Conservation (phyloP, 2,113 vertebrate species). For the Hemicordylus capensis region DNA sequence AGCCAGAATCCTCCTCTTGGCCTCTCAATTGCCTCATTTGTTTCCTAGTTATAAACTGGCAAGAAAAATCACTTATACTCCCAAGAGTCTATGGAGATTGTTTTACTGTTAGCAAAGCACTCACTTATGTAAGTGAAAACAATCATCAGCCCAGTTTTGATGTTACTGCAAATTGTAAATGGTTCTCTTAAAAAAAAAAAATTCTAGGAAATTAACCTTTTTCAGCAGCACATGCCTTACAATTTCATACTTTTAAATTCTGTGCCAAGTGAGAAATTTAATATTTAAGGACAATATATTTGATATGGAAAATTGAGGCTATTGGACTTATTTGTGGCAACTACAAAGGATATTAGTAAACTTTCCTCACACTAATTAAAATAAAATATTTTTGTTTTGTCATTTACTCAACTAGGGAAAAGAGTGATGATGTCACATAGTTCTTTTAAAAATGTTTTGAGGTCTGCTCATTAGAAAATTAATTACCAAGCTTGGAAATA, state of each 20-base stretch:
- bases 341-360: slow-evolving; percentile 21
- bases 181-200: background rate
- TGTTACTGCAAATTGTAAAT: background rate
- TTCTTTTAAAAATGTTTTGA: slow-evolving; percentile 56
- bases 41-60: background rate
- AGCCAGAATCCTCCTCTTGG: background rate
- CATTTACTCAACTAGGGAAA: slow-evolving; percentile 47
- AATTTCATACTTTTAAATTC: background rate
- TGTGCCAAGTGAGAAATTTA: background rate
- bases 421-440: slow-evolving; percentile 30
- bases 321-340: slow-evolving; percentile 20
- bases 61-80: background rate
- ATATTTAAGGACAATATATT: fast-evolving
- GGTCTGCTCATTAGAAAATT: slow-evolving; percentile 59
- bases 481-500: slow-evolving; percentile 62
- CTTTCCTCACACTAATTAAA: slow-evolving; percentile 47
- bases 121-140: background rate
- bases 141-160: background rate
- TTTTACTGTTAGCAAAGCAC: background rate
- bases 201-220: background rate
- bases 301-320: background rate
- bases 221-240: background rate
- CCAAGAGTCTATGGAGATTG: slow-evolving; percentile 4
- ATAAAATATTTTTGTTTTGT: slow-evolving; percentile 31
- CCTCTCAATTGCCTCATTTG: background rate